Conservation (phyloP, 2,113 vertebrate genomes). For the Sisor rabdophorus region DNA sequence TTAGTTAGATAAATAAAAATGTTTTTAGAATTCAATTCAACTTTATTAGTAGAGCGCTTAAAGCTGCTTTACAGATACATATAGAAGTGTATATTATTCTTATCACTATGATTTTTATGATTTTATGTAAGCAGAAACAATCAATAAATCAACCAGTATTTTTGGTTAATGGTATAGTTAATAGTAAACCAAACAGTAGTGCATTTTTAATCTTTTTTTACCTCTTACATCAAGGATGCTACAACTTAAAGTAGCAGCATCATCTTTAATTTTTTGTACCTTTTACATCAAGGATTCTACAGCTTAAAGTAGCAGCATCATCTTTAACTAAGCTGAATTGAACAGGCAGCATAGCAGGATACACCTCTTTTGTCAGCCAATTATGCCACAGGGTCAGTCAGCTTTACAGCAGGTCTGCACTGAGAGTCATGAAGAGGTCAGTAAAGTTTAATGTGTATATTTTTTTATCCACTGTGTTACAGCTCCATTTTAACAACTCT, state of each 20-base stretch:
- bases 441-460: not conserved
- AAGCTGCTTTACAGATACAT: not conserved
- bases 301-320: not conserved
- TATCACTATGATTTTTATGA: not conserved
- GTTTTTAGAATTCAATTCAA: too few species aligned
- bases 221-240: not conserved
- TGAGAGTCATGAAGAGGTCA: not conserved
- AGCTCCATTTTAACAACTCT: too few species aligned
- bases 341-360: not conserved
- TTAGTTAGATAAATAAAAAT: not conserved
- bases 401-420: not conserved
- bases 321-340: not conserved
- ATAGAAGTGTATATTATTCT: not conserved
- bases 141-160: not conserved
- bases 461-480: too few species aligned
- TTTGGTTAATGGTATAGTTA: not conserved
- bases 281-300: not conserved
- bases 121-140: not conserved
- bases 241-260: not conserved
- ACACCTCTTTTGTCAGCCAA: constrained; percentile 10
- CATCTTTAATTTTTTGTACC: not conserved
- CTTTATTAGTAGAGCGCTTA: too few species aligned
- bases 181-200: not conserved
- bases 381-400: not conserved
- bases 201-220: not conserved